These are phyloP conservation scores for Onthophagus sagittarius DNA, from an alignment of 2,888 invertebrate genomes.

Conservation along the genomic window DNA sequence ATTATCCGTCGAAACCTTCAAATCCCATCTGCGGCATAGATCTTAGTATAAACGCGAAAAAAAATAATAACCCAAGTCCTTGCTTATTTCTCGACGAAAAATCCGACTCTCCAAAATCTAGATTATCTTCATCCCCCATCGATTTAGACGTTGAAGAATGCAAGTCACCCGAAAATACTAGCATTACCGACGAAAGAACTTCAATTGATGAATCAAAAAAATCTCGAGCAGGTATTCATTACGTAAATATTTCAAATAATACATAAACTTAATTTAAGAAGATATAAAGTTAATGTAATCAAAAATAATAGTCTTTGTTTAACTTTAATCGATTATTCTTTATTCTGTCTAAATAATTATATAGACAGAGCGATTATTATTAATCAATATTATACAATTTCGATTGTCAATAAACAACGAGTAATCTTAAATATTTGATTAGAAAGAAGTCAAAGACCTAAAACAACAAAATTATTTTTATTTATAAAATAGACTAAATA, in stretches of 20 bases:
- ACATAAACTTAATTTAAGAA: too few relatives aligned
- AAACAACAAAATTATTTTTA: too few relatives aligned
- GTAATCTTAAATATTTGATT: not conserved
- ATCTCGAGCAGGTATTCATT: not conserved
- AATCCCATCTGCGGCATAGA: slow-evolving; percentile 39
- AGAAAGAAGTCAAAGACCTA: not conserved
- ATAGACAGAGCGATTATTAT: not conserved
- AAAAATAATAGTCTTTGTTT: not conserved
- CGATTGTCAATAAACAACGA: not conserved
- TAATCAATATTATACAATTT: not conserved
- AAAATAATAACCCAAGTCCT: slow-evolving; percentile 15
- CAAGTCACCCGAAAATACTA: slow-evolving; percentile 39
- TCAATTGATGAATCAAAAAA: slow-evolving; percentile 26
- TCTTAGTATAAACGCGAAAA: slow-evolving; percentile 31
- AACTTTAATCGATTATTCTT: not conserved
- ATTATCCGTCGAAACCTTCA: slow-evolving; percentile 31
- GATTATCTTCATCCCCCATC: slow-evolving; percentile 40
- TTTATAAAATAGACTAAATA: too few relatives aligned
- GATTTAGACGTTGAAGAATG: slow-evolving; percentile 41
- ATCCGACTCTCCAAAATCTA: slow-evolving; percentile 35
- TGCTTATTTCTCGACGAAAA: slow-evolving; percentile 37
- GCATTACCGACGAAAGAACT: slow-evolving; percentile 36
- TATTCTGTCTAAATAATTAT: not conserved
- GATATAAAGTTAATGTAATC: not conserved
- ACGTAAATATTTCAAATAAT: too few relatives aligned